Conservation (phyloP, 30 jellyfish, hydroid and myxozoan species). For the Aurelia sp. region DNA sequence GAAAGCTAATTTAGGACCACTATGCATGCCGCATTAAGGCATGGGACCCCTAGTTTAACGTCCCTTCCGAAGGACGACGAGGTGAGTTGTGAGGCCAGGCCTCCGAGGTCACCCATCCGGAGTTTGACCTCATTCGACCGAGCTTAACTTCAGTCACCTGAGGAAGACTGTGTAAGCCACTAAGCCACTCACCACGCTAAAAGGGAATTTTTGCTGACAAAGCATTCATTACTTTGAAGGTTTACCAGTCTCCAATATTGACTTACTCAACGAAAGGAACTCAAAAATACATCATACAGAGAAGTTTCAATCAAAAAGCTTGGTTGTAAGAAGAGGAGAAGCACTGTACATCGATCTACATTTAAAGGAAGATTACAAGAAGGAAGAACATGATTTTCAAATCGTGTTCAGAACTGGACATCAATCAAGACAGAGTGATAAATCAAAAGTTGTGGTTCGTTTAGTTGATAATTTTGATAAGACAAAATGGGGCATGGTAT, state of each 20-base stretch:
- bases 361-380: conserved; percentile 55
- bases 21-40: too few relatives aligned
- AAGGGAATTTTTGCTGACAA: neutral
- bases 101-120: too few relatives aligned
- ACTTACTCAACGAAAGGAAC: conserved; percentile 63
- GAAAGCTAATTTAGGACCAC: too few relatives aligned
- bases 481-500: conserved; percentile 76
- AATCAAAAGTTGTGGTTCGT: conserved; percentile 58
- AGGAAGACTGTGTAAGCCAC: too few relatives aligned
- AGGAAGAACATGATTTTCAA: conserved; percentile 51
- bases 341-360: conserved; percentile 62
- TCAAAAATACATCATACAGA: conserved; percentile 72
- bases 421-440: conserved; percentile 69
- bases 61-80: too few relatives aligned
- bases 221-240: conserved; percentile 1
- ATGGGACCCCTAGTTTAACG: too few relatives aligned
- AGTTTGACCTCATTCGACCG: too few relatives aligned
- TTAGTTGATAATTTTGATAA: conserved; percentile 65
- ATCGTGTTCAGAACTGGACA: conserved; percentile 73
- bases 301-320: conserved; percentile 53
- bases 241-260: conserved; percentile 61
- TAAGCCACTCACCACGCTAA: too few relatives aligned
- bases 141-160: too few relatives aligned
- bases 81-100: too few relatives aligned
- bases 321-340: conserved; percentile 84